phyloP scores from a whole-genome alignment of 2,797 vertebrate genomes.

The Moxostoma hubbsi region DNA sequence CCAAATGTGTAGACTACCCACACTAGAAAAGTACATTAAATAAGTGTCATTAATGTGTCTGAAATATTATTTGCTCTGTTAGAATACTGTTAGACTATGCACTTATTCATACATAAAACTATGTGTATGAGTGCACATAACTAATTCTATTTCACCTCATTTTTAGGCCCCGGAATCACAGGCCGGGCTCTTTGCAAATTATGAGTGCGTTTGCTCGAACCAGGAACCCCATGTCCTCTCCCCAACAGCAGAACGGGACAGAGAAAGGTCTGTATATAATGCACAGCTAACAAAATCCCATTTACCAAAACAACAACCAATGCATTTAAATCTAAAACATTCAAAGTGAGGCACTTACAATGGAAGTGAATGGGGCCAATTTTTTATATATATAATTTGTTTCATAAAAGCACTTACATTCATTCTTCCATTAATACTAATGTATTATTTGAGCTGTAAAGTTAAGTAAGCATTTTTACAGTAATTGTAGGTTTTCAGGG shows the following conservation, averaged over 20 bases:
- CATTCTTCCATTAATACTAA: too few relatives aligned
- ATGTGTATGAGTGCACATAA: not conserved
- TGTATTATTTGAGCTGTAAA: too few relatives aligned
- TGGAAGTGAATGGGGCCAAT: too few relatives aligned
- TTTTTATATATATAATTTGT: too few relatives aligned
- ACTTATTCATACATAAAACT: conserved; percentile 15
- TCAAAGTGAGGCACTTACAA: too few relatives aligned
- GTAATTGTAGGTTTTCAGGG: too few relatives aligned
- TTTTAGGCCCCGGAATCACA: conserved; percentile 94
- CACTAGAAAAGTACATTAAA: too few relatives aligned
- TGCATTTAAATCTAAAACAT: too few relatives aligned
- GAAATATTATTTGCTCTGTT: not conserved
- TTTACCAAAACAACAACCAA: too few relatives aligned
- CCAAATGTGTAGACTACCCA: too few relatives aligned
- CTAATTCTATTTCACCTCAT: conserved; percentile 44
- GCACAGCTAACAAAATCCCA: not conserved
- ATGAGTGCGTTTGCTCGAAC: conserved; percentile 98
- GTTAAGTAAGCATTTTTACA: too few relatives aligned
- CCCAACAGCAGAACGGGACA: conserved; percentile 91
- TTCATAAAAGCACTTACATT: too few relatives aligned
- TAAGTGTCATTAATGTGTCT: not conserved
- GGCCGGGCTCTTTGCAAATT: conserved; percentile 94
- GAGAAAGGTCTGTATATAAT: conserved; percentile 87
- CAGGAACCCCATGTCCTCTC: conserved; percentile 95
- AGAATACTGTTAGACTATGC: not conserved